Conservation (phyloP, 1,140 invertebrate species). For the Centruroides sculpturatus region DNA sequence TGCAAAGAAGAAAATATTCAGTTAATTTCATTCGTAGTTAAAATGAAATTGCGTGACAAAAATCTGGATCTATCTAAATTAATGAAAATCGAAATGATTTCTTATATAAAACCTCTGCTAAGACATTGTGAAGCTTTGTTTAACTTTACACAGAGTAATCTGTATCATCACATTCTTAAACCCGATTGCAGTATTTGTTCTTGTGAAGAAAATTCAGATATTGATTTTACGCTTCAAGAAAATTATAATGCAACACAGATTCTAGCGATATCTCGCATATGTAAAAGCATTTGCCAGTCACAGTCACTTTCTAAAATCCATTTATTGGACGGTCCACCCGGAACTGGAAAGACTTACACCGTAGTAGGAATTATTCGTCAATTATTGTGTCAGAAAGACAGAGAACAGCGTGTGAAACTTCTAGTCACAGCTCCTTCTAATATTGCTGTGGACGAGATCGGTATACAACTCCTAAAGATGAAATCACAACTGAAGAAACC, state of each 20-base stretch:
- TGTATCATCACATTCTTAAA: too few relatives aligned
- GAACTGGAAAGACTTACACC: slow-evolving; percentile 49
- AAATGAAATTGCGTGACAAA: not conserved
- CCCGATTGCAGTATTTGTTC: too few relatives aligned
- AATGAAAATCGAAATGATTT: slow-evolving; percentile 4
- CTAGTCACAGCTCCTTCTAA: slow-evolving; percentile 65
- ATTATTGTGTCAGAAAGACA: slow-evolving; percentile 25
- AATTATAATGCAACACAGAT: slow-evolving; percentile 34
- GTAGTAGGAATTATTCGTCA: slow-evolving; percentile 47
- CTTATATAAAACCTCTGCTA: not conserved
- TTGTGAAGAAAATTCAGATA: too few relatives aligned
- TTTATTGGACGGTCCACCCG: slow-evolving; percentile 53
- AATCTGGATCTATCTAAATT: slow-evolving; percentile 1
- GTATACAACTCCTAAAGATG: slow-evolving; percentile 32
- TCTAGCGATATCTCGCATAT: slow-evolving; percentile 35
- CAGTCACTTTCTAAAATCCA: slow-evolving; percentile 33
- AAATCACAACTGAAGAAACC: slow-evolving; percentile 30
- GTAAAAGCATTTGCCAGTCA: slow-evolving; percentile 25
- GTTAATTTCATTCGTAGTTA: slow-evolving; percentile 1
- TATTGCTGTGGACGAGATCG: slow-evolving; percentile 60
- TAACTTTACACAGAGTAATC: too few relatives aligned
- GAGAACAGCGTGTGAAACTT: slow-evolving; percentile 32
- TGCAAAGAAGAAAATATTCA: not conserved
- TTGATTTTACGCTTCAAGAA: too few relatives aligned
- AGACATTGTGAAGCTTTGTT: not conserved